These are phyloP conservation scores for Clarias platycephalus DNA, from an alignment of 2,797 vertebrate species.

Conservation along the genomic window DNA sequence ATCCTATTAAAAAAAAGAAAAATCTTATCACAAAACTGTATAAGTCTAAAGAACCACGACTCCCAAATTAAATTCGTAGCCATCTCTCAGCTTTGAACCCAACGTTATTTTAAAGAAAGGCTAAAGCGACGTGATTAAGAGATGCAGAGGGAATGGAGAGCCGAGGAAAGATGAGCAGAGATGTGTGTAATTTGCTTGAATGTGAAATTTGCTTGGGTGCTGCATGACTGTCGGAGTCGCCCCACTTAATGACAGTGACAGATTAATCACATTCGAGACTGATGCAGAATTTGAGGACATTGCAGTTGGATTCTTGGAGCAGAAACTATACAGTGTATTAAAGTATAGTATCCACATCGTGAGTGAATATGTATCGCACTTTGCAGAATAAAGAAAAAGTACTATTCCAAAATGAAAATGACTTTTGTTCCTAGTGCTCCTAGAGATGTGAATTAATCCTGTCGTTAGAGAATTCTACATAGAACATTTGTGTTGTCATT, in stretches of 20 bases:
- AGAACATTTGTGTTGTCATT: background rate
- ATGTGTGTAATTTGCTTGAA: conserved; percentile 9
- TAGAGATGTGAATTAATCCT: background rate
- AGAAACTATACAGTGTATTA: conserved; percentile 17
- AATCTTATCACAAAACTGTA: conserved; percentile 15
- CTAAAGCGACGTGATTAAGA: conserved; percentile 32
- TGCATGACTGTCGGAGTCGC: conserved; percentile 24
- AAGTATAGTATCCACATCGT: conserved; percentile 7
- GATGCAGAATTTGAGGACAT: conserved; percentile 38
- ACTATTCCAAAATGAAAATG: conserved; percentile 4
- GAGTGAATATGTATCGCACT: conserved; percentile 1
- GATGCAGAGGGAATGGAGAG: conserved; percentile 10
- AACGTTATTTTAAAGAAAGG: conserved; percentile 27
- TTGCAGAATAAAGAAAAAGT: background rate
- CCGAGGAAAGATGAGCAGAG: conserved; percentile 12
- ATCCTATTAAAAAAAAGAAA: conserved; percentile 6
- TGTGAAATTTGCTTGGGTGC: conserved; percentile 32
- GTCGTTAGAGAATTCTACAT: background rate
- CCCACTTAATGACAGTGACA: conserved; percentile 38
- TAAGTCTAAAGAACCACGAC: conserved; percentile 12
- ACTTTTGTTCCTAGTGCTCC: background rate
- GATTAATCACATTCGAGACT: conserved; percentile 38
- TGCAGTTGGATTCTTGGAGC: conserved; percentile 26
- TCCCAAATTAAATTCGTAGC: background rate
- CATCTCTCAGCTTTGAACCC: conserved; percentile 16